These are phyloP conservation scores for Heteronetta atricapilla DNA, from an alignment of 2,113 vertebrate genomes.

Conservation along the genomic window DNA sequence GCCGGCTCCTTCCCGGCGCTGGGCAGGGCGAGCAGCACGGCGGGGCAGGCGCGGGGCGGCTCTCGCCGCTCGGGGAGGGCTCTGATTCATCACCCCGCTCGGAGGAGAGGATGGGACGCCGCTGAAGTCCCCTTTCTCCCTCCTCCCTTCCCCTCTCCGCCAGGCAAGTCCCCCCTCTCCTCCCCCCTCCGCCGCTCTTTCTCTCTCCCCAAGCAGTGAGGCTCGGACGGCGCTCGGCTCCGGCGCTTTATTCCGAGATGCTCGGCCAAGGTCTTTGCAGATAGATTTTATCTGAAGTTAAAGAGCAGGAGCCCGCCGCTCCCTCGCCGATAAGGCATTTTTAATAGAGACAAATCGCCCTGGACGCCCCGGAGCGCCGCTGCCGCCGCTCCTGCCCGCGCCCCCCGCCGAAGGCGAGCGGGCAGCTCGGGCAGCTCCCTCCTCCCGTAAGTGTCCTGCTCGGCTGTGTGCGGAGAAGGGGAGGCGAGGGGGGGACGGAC, in stretches of 20 bases:
- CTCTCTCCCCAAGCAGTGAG: conserved; percentile 46
- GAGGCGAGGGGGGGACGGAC: conserved; percentile 17
- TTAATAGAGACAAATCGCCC: conserved; percentile 58
- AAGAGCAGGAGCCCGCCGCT: conserved; percentile 17
- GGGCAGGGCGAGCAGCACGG: not conserved
- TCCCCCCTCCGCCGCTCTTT: conserved; percentile 8
- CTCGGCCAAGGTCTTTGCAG: conserved; percentile 60
- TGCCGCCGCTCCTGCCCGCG: conserved; percentile 13
- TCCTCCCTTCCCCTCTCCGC: conserved; percentile 28
- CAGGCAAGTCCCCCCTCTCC: not conserved
- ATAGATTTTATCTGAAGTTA: conserved; percentile 55
- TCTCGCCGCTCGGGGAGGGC: not conserved
- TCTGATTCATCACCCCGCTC: conserved; percentile 1
- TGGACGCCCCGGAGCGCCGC: conserved; percentile 47
- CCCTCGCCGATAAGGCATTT: conserved; percentile 46
- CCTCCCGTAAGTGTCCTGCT: conserved; percentile 60
- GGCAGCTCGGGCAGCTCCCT: conserved; percentile 31
- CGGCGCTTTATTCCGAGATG: conserved; percentile 48
- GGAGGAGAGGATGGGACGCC: conserved; percentile 20
- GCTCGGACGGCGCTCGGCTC: conserved; percentile 55
- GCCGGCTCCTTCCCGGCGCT: not conserved
- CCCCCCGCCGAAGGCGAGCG: conserved; percentile 16
- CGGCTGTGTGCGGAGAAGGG: conserved; percentile 54
- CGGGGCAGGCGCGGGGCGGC: not conserved
- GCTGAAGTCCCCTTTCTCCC: conserved; percentile 52